Conservation (phyloP, 2,113 vertebrate species). For the Saccopteryx leptura region DNA sequence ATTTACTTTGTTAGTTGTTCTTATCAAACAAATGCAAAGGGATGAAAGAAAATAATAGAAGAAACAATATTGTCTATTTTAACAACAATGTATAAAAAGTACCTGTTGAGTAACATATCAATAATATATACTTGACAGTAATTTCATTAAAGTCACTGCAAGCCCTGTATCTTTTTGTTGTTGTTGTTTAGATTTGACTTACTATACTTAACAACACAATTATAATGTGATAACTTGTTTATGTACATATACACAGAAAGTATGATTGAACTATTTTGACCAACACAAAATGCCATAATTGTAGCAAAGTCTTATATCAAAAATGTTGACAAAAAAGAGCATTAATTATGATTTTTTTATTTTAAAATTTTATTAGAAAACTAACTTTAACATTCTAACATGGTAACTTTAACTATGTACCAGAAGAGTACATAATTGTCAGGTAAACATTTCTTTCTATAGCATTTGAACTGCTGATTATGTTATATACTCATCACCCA, state of each 20-base stretch:
- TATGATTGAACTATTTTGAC: not conserved
- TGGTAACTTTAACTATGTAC: not conserved
- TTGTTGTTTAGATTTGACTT: not conserved
- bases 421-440: no score
- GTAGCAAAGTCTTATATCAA: constrained; percentile 22
- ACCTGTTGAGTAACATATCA: not conserved
- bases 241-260: not conserved
- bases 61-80: not conserved
- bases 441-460: no score
- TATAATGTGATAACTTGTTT: not conserved
- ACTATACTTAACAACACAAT: constrained; percentile 7
- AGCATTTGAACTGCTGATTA: no score
- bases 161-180: not conserved
- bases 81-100: not conserved
- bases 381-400: not conserved
- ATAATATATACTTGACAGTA: constrained; percentile 23
- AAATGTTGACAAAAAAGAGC: not conserved
- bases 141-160: constrained; percentile 25
- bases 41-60: constrained; percentile 30
- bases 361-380: not conserved
- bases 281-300: not conserved
- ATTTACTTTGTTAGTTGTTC: not conserved
- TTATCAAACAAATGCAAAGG: not conserved
- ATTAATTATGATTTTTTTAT: not conserved
- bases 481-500: no score